Conservation (phyloP, 2,113 vertebrate species). For the Thryonomys swinderianus region DNA sequence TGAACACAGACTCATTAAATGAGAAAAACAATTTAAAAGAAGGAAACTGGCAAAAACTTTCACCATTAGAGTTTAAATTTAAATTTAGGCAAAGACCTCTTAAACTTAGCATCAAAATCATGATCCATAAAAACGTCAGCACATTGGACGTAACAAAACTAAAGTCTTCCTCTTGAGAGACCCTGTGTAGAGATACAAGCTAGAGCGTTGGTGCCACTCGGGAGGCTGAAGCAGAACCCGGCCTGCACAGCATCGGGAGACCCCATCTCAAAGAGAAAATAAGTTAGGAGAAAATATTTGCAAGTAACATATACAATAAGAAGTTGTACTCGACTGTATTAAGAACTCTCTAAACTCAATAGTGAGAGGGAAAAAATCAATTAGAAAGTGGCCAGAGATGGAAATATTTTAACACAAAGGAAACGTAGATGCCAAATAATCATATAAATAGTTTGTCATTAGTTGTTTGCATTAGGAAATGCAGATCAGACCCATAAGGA, state of each 20-base stretch:
- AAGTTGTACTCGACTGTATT: neutral
- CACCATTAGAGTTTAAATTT: too few species aligned
- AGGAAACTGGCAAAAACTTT: neutral
- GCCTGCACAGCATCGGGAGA: neutral
- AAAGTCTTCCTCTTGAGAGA: neutral
- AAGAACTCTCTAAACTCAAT: neutral
- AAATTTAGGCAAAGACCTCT: neutral
- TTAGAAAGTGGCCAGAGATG: neutral
- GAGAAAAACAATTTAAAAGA: neutral
- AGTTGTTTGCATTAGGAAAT: neutral
- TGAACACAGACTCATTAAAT: neutral
- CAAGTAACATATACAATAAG: neutral
- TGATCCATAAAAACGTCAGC: neutral
- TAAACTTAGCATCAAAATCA: neutral
- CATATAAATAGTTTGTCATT: neutral
- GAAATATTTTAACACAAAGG: neutral
- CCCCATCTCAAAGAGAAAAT: neutral
- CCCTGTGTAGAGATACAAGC: neutral
- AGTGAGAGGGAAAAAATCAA: neutral
- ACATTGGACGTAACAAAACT: neutral
- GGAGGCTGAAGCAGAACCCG: neutral
- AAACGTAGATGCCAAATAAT: neutral
- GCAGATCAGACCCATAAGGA: neutral
- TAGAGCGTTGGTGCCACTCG: neutral
- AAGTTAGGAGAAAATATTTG: neutral